Evolutionary conservation across 2,797 vertebrate genomes (phyloP), one percentile per base, ranked within the genome.

Genomic region (Lemur catta): DNA sequence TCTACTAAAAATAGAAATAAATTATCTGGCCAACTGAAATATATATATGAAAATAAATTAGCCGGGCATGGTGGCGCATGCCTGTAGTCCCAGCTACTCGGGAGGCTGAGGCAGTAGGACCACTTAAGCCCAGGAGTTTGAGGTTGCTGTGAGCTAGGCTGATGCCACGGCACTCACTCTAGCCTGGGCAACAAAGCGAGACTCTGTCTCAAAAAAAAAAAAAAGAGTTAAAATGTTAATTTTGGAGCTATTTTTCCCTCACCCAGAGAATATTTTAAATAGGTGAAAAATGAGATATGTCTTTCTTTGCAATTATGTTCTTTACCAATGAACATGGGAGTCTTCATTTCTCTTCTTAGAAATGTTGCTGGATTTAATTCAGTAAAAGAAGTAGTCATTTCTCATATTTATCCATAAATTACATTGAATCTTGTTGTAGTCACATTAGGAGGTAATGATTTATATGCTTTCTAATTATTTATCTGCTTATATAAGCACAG

Each of bases 321-420:
- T 98, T 98, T 98, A 95, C 84, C 95, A 97, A 92, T 97, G 95
- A 98, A 97, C 86, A 96, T 97, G 67, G 91, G 43, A 90, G 80
- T 97, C 95, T 97, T 98, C 97, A 99, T 99, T 99, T 98, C 97
- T 99, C 98, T 98, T 98, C 98, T 98, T 98, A 98, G 98, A 98
- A 98, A 98, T 98, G 98, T 97, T 98, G 89, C 97, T 98, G 96
- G 86, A 98, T 98, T 98, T 99, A 99, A 99, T 99, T 99, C 98
- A 98, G 98, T 99, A 98, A 97, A 96, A 6, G 50, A 96, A 97
- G 91, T 96, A 98, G 92, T 98, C 98, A 98, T 99, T 99, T 98
- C 98, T 99, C 98, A 99, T 98, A 96, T 98, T 98, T 98, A 98
- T 98, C 98, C 98, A 91, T 98, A 99, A 98, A 98, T 98, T 98